Evolutionary conservation across 2,888 invertebrate genomes (phyloP).

Genomic region (Coremacera marginata): DNA sequence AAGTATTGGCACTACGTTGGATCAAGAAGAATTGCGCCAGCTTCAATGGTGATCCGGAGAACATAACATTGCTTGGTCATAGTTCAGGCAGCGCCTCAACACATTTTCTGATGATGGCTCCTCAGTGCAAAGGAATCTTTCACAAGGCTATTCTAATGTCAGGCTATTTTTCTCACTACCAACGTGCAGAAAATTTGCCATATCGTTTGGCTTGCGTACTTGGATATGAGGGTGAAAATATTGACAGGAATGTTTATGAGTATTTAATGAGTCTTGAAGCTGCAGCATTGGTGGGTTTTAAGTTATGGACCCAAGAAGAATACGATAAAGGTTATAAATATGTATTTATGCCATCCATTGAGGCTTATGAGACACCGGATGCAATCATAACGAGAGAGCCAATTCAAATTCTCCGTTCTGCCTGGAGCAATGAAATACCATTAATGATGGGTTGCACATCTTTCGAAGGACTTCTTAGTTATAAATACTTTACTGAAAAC

Average conservation of each 20-base stretch:
- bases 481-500: not conserved
- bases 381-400: slow-evolving; percentile 58
- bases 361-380: slow-evolving; percentile 54
- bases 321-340: slow-evolving; percentile 1
- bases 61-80: slow-evolving; percentile 70
- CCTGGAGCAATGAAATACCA: slow-evolving; percentile 64
- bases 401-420: slow-evolving; percentile 51
- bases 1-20: slow-evolving; percentile 71
- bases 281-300: slow-evolving; percentile 43
- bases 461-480: slow-evolving; percentile 51
- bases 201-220: slow-evolving; percentile 58
- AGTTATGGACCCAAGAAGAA: slow-evolving; percentile 50
- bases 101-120: slow-evolving; percentile 68
- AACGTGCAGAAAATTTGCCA: slow-evolving; percentile 43
- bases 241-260: slow-evolving; percentile 49
- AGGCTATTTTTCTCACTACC: slow-evolving; percentile 48
- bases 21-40: slow-evolving; percentile 67
- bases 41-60: slow-evolving; percentile 71
- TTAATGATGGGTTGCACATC: slow-evolving; percentile 61
- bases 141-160: slow-evolving; percentile 63
- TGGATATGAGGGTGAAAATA: slow-evolving; percentile 62
- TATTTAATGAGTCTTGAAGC: slow-evolving; percentile 51
- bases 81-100: slow-evolving; percentile 69
- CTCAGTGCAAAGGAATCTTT: slow-evolving; percentile 66
- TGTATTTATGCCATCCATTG: slow-evolving; percentile 37